Percentiles rank a stretch among this genome's conserved stretches.
phyloP scores from a whole-genome alignment of 2,113 vertebrate species.

The Thalassarche chlororhynchos region DNA sequence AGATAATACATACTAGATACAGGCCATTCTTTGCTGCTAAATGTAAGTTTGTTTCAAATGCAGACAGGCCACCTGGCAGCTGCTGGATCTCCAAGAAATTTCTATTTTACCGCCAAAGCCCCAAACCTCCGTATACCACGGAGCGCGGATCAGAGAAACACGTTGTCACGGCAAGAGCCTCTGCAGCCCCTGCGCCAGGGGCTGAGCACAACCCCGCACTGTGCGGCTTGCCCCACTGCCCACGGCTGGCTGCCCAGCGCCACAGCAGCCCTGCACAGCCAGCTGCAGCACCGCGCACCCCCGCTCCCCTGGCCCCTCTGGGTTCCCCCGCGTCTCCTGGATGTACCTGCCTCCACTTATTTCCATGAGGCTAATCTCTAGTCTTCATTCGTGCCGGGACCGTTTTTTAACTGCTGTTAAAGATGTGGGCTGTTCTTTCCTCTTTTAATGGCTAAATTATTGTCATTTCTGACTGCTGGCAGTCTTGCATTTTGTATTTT shows the following conservation, averaged over 20 bases:
- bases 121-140: fast-evolving
- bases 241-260: too few relatives aligned
- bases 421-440: too few relatives aligned
- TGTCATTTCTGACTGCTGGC: background rate
- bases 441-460: background rate
- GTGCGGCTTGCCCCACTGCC: background rate
- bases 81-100: background rate
- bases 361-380: background rate
- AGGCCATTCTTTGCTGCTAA: background rate
- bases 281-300: background rate
- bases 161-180: fast-evolving
- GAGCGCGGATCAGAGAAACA: background rate
- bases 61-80: background rate
- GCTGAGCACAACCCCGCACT: background rate
- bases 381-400: fast-evolving
- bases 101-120: background rate
- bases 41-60: background rate
- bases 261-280: background rate
- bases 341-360: background rate
- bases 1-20: background rate
- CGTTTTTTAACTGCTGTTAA: background rate
- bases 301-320: too few relatives aligned
- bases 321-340: background rate
- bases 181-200: too few relatives aligned
- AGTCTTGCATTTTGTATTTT: background rate